Conservation (phyloP, 1,140 invertebrate species). For the Homarus americanus region DNA sequence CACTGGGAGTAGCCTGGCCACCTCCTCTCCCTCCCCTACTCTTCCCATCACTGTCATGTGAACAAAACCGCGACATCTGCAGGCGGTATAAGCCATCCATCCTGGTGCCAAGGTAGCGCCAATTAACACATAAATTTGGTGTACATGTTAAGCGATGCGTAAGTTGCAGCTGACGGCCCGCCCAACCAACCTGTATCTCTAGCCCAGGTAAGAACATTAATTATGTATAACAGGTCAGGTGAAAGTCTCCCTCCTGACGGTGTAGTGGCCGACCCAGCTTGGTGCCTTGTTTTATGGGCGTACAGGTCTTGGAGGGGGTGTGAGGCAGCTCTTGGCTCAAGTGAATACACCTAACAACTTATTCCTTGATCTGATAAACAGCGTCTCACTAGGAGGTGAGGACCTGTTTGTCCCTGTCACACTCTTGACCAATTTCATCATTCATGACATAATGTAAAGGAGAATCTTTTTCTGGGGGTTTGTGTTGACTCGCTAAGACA, state of each 20-base stretch:
- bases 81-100: background rate
- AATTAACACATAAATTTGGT: background rate
- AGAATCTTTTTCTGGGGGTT: too few species aligned
- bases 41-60: background rate
- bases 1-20: too few species aligned
- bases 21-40: background rate
- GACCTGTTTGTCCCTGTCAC: background rate
- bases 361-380: conserved; percentile 2
- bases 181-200: too few species aligned
- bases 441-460: too few species aligned
- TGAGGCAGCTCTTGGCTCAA: background rate
- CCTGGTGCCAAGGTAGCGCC: background rate
- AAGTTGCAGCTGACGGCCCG: background rate
- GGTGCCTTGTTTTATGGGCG: background rate
- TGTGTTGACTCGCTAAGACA: too few species aligned
- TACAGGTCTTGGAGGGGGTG: background rate
- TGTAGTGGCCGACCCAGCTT: background rate
- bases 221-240: background rate
- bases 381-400: background rate
- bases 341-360: background rate
- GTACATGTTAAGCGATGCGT: conserved; percentile 2
- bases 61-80: background rate
- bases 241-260: background rate
- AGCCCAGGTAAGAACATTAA: background rate
- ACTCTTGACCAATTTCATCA: background rate